Evolutionary conservation across 2,113 vertebrate genomes (phyloP).

Genomic region (Trogon melanurus): DNA sequence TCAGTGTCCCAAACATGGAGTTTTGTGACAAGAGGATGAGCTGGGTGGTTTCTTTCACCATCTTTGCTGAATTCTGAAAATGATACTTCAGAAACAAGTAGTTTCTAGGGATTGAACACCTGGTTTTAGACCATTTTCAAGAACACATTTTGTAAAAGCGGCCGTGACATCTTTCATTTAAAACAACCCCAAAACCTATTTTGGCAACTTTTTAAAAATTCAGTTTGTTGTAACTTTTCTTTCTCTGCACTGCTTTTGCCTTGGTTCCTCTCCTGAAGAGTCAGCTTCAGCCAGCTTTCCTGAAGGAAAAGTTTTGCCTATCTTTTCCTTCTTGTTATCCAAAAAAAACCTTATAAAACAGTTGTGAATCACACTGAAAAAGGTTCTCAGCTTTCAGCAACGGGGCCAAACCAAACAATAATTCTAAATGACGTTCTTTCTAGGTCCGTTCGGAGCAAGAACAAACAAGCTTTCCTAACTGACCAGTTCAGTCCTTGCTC

Average conservation of each 20-base stretch:
- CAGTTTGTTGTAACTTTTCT: not conserved
- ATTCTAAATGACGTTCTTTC: not conserved
- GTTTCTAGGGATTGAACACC: not conserved
- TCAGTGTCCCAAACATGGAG: not conserved
- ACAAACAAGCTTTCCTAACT: not conserved
- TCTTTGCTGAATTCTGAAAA: not conserved
- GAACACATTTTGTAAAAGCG: not conserved
- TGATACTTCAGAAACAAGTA: not conserved
- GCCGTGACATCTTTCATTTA: not conserved
- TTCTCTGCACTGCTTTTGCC: not conserved
- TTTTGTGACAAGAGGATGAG: not conserved
- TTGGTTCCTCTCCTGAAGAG: not conserved
- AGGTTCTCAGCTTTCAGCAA: not conserved
- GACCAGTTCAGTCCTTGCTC: not conserved
- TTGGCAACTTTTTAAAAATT: not conserved
- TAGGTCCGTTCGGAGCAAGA: not conserved
- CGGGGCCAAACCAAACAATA: not conserved
- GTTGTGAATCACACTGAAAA: not conserved
- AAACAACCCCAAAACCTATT: not conserved
- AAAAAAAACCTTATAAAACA: not conserved
- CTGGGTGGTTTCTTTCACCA: not conserved
- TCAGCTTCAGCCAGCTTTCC: not conserved
- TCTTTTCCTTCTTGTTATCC: constrained; percentile 17
- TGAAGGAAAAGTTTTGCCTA: not conserved
- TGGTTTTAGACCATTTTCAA: not conserved